Evolutionary conservation across 2,888 invertebrate species (phyloP).

Genomic region (Hartigia nigra): DNA sequence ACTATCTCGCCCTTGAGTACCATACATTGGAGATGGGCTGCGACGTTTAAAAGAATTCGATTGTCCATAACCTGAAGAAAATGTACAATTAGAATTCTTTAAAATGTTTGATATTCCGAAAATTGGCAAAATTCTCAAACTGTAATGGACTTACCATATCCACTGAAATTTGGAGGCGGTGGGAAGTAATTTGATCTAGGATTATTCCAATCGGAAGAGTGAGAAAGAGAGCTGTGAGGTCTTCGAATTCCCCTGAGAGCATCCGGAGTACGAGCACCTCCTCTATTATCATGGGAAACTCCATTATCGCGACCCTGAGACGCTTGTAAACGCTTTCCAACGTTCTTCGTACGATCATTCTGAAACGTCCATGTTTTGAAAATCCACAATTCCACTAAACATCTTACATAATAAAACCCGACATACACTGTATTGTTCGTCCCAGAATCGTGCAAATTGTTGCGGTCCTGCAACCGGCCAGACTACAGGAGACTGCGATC

Average conservation of each 20-base stretch:
- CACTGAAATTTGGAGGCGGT: conserved; percentile 40
- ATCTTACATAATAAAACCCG: neutral
- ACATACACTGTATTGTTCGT: conserved; percentile 46
- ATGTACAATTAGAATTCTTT: neutral
- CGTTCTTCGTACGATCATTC: conserved; percentile 43
- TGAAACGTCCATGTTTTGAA: conserved; percentile 20
- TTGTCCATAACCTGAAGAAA: conserved; percentile 41
- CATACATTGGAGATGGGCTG: conserved; percentile 58
- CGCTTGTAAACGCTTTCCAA: conserved; percentile 46
- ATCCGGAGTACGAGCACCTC: conserved; percentile 50
- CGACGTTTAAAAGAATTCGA: conserved; percentile 51
- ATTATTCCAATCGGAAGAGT: conserved; percentile 46
- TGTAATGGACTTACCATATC: conserved; percentile 29
- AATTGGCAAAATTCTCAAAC: neutral
- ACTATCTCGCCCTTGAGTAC: conserved; percentile 43
- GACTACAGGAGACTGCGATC: conserved; percentile 53
- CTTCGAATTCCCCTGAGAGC: conserved; percentile 57
- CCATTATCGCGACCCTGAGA: conserved; percentile 48
- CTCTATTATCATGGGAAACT: conserved; percentile 22
- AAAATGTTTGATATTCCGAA: neutral
- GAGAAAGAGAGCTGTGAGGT: conserved; percentile 47
- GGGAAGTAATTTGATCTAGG: conserved; percentile 40
- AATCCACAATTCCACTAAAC: neutral
- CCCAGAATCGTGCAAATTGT: conserved; percentile 46
- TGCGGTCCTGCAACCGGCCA: conserved; percentile 49